phyloP scores from a whole-genome alignment of 2,113 vertebrate species.

The Nicator chloris region DNA sequence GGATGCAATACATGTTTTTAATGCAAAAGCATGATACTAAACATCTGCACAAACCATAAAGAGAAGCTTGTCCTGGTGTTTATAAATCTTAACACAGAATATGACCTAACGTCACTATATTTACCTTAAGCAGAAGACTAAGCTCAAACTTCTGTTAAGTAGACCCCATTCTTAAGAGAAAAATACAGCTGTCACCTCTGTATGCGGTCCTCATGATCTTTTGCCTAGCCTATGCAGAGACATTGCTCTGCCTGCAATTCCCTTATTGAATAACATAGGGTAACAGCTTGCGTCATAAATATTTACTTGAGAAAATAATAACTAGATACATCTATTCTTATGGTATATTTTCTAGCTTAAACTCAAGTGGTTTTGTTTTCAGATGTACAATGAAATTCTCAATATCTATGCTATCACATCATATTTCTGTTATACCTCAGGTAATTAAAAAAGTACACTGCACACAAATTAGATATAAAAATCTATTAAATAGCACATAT shows the following conservation, averaged over 20 bases:
- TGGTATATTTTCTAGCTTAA: neutral
- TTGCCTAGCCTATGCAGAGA: neutral
- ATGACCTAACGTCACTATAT: neutral
- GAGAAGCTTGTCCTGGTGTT: neutral
- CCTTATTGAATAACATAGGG: neutral
- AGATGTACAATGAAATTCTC: neutral
- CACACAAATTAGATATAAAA: neutral
- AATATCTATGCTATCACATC: neutral
- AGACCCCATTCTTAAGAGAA: neutral
- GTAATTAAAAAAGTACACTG: neutral
- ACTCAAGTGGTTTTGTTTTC: neutral
- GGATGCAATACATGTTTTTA: neutral
- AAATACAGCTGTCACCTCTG: neutral
- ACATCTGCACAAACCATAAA: neutral
- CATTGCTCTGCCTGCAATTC: neutral
- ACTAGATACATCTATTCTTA: neutral
- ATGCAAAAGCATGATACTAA: neutral
- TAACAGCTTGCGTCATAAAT: neutral
- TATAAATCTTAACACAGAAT: neutral
- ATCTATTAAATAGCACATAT: neutral
- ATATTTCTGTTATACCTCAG: neutral
- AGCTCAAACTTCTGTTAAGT: neutral
- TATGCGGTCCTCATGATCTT: neutral
- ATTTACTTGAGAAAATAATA: neutral
- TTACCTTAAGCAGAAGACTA: neutral